Base-by-base conservation (phyloP, 2,888 invertebrate species). In the Chouioia cunea region DNA sequence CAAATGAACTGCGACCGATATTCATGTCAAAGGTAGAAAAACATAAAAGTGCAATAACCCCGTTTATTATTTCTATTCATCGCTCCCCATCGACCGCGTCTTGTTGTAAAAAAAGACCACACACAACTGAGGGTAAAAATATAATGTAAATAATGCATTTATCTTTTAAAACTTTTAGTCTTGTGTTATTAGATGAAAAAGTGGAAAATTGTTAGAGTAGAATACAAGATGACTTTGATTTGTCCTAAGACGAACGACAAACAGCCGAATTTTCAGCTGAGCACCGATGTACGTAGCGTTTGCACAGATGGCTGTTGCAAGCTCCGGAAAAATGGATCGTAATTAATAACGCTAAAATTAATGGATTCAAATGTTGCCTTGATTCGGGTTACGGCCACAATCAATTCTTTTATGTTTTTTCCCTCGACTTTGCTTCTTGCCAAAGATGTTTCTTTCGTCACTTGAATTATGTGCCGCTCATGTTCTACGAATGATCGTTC, bases 191-290 rank as follows among this genome's bases (percentile, higher is more conserved):
- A n/a, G n/a, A n/a, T n/a, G 48, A 43, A 43, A 48, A 22, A 27
- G 46, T 15, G 20, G 23, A 18, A 43, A 23, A 44, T 52, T 20
- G 44, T 46, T 15, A 4, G 20, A 3, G 27, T 27, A 6, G 2
- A 27, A 27, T 27, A 14, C 1, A 44, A 20, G 12, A 54, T 79
- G 79, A 78, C 79, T 79, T 79, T 79, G 77, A 73, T 73, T 77
- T 76, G 80, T 79, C 79, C 79, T 80, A 77, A 75, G 79, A 80
- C 79, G 75, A 78, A 79, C 74, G 75, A 78, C 76, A 80, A 80
- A 80, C 78, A 80, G 75, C 74, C 47, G 18, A 12, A 48, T 18
- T 44, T 53, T 65, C 47, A 23, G 6, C n/a, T 15, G 1, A 52
- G 18, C 20, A 22, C 47, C 15, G 8, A 36, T 36, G 6, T 44